Base-by-base conservation (phyloP, 2,113 vertebrate species). In the Aspidoscelis tigris region DNA sequence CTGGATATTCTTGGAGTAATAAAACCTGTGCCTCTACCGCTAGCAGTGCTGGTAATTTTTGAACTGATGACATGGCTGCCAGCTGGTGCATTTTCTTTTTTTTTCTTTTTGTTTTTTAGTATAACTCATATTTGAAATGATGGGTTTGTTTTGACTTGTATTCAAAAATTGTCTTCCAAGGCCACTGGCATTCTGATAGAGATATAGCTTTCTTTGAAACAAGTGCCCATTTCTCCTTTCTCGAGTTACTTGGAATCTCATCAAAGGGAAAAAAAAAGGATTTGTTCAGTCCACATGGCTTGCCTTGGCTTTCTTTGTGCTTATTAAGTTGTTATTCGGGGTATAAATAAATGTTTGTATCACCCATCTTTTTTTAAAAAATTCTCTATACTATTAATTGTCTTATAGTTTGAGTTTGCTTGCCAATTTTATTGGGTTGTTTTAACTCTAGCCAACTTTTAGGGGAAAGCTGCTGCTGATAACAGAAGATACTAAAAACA, bases 401-500 rank as follows among this genome's bases (percentile, higher is more conserved):
- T 73, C 70, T 88, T 88, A 22, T 80, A 84, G 24, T 76, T 80
- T 58, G 39, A 84, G 2, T 55, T 86, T 86, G 83, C 78, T 87
- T 69, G 68, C 39, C 24, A 41, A 22, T 2, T 5, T 80, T 11
- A 16, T 69, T 24, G 43, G 55, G 65, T 81, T 71, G 80, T 81
- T 87, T 41, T 66, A 74, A 78, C 83, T 81, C 80, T 66, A 44
- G 11, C 39, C 77, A 81, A 20, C 50, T 55, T 83, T 75, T 79
- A 72, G 55, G 80, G 83, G 10, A 85, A 82, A 83, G 2, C n/a
- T 87, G 61, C 9, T 33, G 33, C 24, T 50, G 41, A 44, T 70
- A 84, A 79, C 0, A 82, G 86, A 73, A 84, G 9, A 12, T 50
- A 72, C 1, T n/a, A 74, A 90, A 78, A 14, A 4, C n/a, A 2